A percentile compares a stretch with the other conserved stretches of the same genome.
Conservation (phyloP, 2,888 invertebrate species). For the Tryphoninae sp. region DNA sequence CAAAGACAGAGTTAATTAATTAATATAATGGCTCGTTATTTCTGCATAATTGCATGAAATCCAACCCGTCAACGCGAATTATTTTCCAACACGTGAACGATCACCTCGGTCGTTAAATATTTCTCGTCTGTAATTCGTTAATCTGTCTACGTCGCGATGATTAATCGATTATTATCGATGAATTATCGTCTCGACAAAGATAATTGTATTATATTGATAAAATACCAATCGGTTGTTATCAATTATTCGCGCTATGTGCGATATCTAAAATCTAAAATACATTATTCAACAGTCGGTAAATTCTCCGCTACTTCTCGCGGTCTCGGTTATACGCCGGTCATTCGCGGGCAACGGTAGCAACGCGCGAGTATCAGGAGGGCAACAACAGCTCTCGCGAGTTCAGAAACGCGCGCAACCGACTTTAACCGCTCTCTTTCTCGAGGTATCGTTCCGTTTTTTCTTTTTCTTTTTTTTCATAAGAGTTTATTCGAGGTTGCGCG, state of each 20-base stretch:
- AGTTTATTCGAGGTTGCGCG: no score
- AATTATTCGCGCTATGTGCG: neutral
- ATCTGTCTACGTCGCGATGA: conserved; percentile 9
- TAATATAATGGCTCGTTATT: conserved; percentile 25
- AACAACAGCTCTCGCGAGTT: neutral
- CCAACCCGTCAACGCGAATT: neutral
- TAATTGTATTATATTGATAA: neutral
- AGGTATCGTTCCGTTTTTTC: conserved; percentile 48
- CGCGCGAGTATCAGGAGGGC: conserved; percentile 51
- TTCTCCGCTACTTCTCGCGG: neutral
- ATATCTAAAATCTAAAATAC: neutral
- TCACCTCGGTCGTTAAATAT: no score
- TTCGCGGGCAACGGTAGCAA: conserved; percentile 16
- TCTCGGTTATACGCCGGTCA: conserved; percentile 20
- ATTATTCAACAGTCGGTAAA: neutral
- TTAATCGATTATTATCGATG: neutral
- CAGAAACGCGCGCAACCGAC: conserved; percentile 18
- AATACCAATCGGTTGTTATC: no score
- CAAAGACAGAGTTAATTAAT: conserved; percentile 35
- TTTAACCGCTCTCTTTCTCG: conserved; percentile 18
- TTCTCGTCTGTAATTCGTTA: no score
- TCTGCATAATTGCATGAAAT: conserved; percentile 18
- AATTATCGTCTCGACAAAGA: neutral
- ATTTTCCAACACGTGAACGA: conserved; percentile 5
- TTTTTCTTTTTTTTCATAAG: conserved; percentile 13